A percentile compares a stretch with the other conserved stretches of the same genome.
Conservation (phyloP, 1,140 invertebrate genomes). For the Rhopalosiphum padi region DNA sequence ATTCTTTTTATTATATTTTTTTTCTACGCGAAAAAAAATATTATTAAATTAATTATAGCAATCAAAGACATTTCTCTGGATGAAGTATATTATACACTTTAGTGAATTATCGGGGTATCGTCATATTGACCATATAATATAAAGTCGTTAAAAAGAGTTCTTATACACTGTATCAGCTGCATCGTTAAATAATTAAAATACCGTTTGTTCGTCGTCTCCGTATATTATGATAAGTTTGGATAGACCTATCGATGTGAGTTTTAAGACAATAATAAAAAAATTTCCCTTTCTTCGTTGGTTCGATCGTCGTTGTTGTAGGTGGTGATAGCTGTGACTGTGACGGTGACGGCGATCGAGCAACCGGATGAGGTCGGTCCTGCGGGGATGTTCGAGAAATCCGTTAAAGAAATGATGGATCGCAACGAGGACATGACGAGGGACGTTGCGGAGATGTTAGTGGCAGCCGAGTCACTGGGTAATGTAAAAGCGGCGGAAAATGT, state of each 20-base stretch:
- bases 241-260: background rate
- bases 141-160: background rate
- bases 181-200: background rate
- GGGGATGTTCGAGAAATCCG: background rate
- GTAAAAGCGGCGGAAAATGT: background rate
- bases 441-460: constrained; percentile 8
- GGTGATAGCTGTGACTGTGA: background rate
- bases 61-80: background rate
- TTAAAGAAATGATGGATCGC: background rate
- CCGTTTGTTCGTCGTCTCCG: too few species aligned
- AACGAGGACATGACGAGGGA: background rate
- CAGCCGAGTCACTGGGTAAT: background rate
- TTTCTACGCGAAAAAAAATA: background rate
- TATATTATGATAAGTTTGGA: too few species aligned
- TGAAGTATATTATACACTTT: too few species aligned
- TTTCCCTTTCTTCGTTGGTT: background rate
- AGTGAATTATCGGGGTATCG: background rate
- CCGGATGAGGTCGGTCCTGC: background rate
- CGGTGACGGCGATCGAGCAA: background rate
- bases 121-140: background rate
- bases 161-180: background rate
- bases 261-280: background rate
- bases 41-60: background rate
- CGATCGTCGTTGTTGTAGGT: background rate
- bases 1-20: background rate